These are phyloP conservation scores for Patella vulgata DNA, from an alignment of 1,140 invertebrate genomes.

Conservation along the genomic window DNA sequence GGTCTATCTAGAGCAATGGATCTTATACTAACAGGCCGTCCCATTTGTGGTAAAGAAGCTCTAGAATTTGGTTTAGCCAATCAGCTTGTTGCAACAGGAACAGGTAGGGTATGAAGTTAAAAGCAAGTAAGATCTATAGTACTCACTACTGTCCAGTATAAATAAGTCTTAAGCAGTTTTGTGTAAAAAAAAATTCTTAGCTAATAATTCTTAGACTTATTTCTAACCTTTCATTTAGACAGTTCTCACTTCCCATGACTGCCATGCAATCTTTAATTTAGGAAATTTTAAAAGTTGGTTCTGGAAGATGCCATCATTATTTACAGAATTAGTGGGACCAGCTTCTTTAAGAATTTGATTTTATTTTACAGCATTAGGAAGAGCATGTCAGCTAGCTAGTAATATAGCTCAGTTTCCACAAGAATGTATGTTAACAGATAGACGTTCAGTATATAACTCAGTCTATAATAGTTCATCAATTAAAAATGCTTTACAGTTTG, in stretches of 20 bases:
- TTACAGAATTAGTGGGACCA: too few species aligned
- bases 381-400: conserved; percentile 79
- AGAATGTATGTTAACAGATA: conserved; percentile 79
- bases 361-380: conserved; percentile 75
- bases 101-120: conserved; percentile 76
- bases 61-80: conserved; percentile 82
- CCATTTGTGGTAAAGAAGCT: conserved; percentile 80
- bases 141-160: too few species aligned
- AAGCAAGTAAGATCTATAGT: too few species aligned
- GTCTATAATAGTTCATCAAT: conserved; percentile 70
- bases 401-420: conserved; percentile 84
- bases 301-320: too few species aligned
- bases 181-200: too few species aligned
- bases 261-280: too few species aligned
- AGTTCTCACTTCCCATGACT: too few species aligned
- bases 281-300: too few species aligned
- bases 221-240: too few species aligned
- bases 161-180: too few species aligned
- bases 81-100: conserved; percentile 80
- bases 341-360: too few species aligned
- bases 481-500: conserved; percentile 77
- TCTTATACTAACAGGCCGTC: conserved; percentile 84
- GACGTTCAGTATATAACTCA: conserved; percentile 73
- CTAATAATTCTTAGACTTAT: too few species aligned
- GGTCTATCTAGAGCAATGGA: conserved; percentile 88